Base-by-base conservation (phyloP, 64 coral and sea anemone species). In the Porites australiensis region DNA sequence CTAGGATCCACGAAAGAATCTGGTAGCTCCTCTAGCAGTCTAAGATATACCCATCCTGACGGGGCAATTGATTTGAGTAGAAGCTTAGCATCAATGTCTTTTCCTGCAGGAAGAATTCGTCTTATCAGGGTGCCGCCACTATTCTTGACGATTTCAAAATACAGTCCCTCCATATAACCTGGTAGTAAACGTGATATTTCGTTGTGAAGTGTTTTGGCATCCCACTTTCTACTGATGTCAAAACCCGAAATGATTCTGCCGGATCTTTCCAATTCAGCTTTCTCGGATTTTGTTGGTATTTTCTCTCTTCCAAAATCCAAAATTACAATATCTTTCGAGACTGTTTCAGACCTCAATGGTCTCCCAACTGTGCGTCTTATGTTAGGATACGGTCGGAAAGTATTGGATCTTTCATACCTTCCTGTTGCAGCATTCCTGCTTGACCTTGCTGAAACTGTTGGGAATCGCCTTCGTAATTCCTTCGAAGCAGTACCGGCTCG, bases 21-120 rank as follows among this genome's bases (percentile, higher is more conserved):
- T 9, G 77, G 77, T 57, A 83, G 50, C 79, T 88, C 85, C 23
- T 80, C 84, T 55, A 93, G 11, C 2, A 93, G 85, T 82, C 84
- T 85, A 68, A 86, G 46, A 67, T 94, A 94, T 22, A 79, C 15
- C 58, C 79, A 68, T 6, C 88, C 82, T 19, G 88, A 82, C 87
- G 93, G 81, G 71, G 93, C 88, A 95, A 95, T 95, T 16, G 87
- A 94, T 77, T 89, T 84, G 3, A 85, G 93, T 78, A 94, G 87
- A 44, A 94, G 79, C 70, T 94, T 85, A 58, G 79, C 72, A 94
- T 94, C 93, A 53, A 89, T 70, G 47, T 94, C 77, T 69, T 94
- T 94, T 89, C 87, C 93, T 77, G 57, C 70, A 7, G 47, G 92
- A 20, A 88, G 72, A 4, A 69, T 89, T 57, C 70, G 93, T 89